Percentiles rank a stretch among this genome's conserved stretches.
These are phyloP conservation scores for Dendrolimus kikuchii DNA, from an alignment of 1,140 invertebrate genomes.

Conservation along the genomic window DNA sequence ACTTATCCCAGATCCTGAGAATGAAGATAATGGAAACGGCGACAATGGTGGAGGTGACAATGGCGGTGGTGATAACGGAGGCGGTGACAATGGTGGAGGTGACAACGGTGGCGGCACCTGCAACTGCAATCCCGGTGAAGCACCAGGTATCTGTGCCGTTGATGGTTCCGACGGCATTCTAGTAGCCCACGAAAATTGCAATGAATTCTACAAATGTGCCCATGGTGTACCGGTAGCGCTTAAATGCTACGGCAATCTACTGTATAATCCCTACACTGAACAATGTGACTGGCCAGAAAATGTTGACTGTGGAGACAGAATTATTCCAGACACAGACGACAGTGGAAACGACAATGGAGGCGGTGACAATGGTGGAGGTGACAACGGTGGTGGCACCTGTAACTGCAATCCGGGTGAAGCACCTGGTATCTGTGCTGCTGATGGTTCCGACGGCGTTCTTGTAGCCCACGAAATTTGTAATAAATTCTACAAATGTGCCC, in stretches of 20 bases:
- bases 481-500: conserved; percentile 17
- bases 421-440: conserved; percentile 19
- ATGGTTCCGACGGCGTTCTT: conserved; percentile 21
- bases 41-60: not conserved
- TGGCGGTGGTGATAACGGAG: not conserved
- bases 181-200: conserved; percentile 32
- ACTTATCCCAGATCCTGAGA: conserved; percentile 5
- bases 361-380: not conserved
- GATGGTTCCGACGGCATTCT: conserved; percentile 22
- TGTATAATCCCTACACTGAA: not conserved
- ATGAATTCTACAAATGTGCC: conserved; percentile 21
- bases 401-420: conserved; percentile 12
- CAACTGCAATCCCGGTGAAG: conserved; percentile 10
- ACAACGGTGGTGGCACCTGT: conserved; percentile 7
- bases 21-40: conserved; percentile 7
- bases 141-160: conserved; percentile 19
- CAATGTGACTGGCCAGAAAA: not conserved
- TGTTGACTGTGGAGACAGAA: not conserved
- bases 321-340: not conserved
- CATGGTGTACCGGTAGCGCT: not conserved
- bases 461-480: conserved; percentile 34
- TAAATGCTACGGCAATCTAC: not conserved
- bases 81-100: not conserved
- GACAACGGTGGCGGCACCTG: conserved; percentile 3
- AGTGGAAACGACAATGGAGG: conserved; percentile 6